Evolutionary conservation across 2,888 invertebrate genomes (phyloP).

Genomic region (Neocrepidodera transversa): DNA sequence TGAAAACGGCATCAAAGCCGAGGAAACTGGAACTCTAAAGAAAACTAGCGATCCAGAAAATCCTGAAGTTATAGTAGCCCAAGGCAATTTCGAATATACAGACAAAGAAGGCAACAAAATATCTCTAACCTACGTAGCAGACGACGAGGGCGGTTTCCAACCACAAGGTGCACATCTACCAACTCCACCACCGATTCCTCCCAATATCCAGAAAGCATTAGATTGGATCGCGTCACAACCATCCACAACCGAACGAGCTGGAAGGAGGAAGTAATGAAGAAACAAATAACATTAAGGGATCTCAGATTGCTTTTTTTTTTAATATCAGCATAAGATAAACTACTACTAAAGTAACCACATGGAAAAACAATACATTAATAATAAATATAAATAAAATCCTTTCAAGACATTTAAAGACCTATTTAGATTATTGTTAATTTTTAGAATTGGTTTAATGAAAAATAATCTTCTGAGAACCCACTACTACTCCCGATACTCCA

Average conservation of each 20-base stretch:
- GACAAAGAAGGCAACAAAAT: conserved; percentile 76
- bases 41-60: conserved; percentile 73
- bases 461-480: background rate
- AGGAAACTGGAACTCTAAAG: conserved; percentile 80
- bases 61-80: conserved; percentile 71
- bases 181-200: conserved; percentile 77
- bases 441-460: too few relatives aligned
- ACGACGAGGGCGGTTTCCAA: conserved; percentile 71
- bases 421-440: too few relatives aligned
- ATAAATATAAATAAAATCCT: too few relatives aligned
- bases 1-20: conserved; percentile 81
- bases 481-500: background rate
- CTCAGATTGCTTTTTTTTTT: too few relatives aligned
- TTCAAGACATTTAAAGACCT: too few relatives aligned
- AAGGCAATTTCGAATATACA: conserved; percentile 73
- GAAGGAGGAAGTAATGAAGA: conserved; percentile 41
- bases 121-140: conserved; percentile 72
- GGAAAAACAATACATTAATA: too few relatives aligned
- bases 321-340: too few relatives aligned
- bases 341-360: too few relatives aligned
- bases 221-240: conserved; percentile 73
- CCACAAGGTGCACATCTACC: conserved; percentile 75
- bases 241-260: conserved; percentile 60
- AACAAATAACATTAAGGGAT: background rate
- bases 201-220: conserved; percentile 76